phyloP scores from a whole-genome alignment of 2,888 invertebrate genomes.

The Leucophora obtusa region DNA sequence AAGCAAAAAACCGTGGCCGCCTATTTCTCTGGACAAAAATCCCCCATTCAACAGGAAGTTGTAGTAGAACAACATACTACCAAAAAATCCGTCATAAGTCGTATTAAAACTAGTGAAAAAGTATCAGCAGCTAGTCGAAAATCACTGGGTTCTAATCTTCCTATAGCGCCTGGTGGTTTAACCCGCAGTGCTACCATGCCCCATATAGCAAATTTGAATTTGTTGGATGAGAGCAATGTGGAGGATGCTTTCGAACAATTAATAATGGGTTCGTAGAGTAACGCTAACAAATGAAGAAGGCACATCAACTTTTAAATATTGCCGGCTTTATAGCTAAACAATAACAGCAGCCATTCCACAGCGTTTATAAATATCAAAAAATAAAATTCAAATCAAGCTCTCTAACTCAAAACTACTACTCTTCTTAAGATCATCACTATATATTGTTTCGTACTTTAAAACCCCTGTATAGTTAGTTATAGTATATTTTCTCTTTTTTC shows the following conservation, averaged over 20 bases:
- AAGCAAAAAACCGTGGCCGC: conserved; percentile 87
- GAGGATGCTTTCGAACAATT: conserved; percentile 93
- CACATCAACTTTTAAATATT: conserved; percentile 21
- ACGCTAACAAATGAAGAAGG: conserved; percentile 20
- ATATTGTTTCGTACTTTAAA: conserved; percentile 3
- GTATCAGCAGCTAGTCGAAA: conserved; percentile 79
- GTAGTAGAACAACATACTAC: conserved; percentile 65
- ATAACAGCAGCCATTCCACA: conserved; percentile 53
- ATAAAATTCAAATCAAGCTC: conserved; percentile 13
- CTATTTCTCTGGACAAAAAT: conserved; percentile 82
- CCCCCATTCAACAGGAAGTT: conserved; percentile 72
- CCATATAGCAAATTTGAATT: conserved; percentile 83
- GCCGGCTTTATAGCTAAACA: conserved; percentile 52
- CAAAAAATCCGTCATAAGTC: conserved; percentile 77
- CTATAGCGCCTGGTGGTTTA: conserved; percentile 79
- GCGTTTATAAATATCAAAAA: conserved; percentile 19
- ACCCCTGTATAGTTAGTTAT: conserved; percentile 48
- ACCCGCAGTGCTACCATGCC: conserved; percentile 89
- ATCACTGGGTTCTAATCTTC: conserved; percentile 69
- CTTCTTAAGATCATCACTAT: conserved; percentile 11
- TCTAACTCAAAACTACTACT: conserved; percentile 29
- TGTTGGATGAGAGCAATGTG: conserved; percentile 88
- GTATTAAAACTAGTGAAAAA: conserved; percentile 80
- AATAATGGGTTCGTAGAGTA: conserved; percentile 81
- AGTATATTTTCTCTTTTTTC: conserved; percentile 31